Evolutionary conservation across 1,140 invertebrate species (phyloP).

Genomic region (Dreissena polymorpha): DNA sequence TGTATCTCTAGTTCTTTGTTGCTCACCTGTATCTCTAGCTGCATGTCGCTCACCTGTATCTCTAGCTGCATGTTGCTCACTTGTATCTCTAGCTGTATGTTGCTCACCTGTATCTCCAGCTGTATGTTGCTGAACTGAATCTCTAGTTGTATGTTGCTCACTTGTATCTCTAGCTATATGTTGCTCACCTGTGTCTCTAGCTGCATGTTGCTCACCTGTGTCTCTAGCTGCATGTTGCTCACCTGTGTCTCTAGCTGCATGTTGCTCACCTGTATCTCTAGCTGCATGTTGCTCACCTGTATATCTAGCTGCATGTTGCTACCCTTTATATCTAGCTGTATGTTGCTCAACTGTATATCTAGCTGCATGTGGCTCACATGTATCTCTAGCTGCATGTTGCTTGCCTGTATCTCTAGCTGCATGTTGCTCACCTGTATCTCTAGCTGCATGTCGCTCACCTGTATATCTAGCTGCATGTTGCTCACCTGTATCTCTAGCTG

Average conservation of each 20-base stretch:
- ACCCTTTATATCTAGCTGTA: too few relatives aligned
- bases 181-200: conserved; percentile 87
- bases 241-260: conserved; percentile 90
- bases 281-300: too few relatives aligned
- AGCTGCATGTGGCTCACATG: conserved; percentile 95
- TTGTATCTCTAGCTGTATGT: conserved; percentile 91
- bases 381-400: too few relatives aligned
- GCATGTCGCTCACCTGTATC: conserved; percentile 83
- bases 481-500: conserved; percentile 97
- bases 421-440: conserved; percentile 96
- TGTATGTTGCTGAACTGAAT: conserved; percentile 84
- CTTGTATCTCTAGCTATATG: conserved; percentile 91
- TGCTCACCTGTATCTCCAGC: conserved; percentile 94
- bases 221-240: too few relatives aligned
- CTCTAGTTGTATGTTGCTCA: conserved; percentile 94
- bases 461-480: conserved; percentile 93
- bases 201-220: conserved; percentile 94
- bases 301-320: conserved; percentile 95
- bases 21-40: conserved; percentile 96
- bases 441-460: too few relatives aligned
- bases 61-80: conserved; percentile 95
- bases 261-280: conserved; percentile 96
- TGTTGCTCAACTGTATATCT: conserved; percentile 86
- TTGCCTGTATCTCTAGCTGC: conserved; percentile 88
- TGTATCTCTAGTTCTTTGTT: conserved; percentile 93